phyloP scores from a whole-genome alignment of 2,113 vertebrate species.

The Tringa solitaria region DNA sequence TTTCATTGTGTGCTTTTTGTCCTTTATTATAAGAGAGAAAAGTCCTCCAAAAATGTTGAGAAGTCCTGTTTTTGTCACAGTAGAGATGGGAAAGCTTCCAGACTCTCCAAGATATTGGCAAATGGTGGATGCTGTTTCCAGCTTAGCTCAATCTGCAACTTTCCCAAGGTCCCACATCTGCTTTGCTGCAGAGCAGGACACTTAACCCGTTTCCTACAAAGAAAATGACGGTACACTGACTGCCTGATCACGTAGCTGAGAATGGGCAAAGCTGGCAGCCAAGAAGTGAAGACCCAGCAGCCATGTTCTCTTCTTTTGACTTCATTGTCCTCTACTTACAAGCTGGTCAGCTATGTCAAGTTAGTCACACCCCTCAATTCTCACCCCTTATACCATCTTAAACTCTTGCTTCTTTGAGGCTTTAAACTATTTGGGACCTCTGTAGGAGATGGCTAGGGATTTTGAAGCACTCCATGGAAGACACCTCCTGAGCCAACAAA shows the following conservation, averaged over 20 bases:
- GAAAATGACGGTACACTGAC: background rate
- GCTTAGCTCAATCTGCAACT: background rate
- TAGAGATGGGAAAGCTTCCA: conserved; percentile 17
- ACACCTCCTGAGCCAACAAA: background rate
- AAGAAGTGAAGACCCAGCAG: background rate
- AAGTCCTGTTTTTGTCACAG: conserved; percentile 27
- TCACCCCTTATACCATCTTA: background rate
- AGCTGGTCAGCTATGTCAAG: background rate
- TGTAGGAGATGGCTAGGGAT: background rate
- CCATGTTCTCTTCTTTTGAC: background rate
- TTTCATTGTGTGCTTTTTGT: background rate
- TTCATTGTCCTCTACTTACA: background rate
- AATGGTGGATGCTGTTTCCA: conserved; percentile 18
- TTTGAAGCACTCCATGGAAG: background rate
- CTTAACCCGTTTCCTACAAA: background rate
- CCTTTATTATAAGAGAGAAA: background rate
- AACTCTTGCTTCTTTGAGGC: background rate
- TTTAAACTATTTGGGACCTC: background rate
- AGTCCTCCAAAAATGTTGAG: conserved; percentile 20
- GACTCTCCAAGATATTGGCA: conserved; percentile 27
- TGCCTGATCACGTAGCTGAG: background rate
- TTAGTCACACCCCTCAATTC: background rate
- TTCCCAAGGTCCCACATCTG: background rate
- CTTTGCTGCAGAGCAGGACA: background rate
- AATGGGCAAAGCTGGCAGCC: background rate